phyloP scores from a whole-genome alignment of 2,888 invertebrate genomes.

The Coecobrya sp. region DNA sequence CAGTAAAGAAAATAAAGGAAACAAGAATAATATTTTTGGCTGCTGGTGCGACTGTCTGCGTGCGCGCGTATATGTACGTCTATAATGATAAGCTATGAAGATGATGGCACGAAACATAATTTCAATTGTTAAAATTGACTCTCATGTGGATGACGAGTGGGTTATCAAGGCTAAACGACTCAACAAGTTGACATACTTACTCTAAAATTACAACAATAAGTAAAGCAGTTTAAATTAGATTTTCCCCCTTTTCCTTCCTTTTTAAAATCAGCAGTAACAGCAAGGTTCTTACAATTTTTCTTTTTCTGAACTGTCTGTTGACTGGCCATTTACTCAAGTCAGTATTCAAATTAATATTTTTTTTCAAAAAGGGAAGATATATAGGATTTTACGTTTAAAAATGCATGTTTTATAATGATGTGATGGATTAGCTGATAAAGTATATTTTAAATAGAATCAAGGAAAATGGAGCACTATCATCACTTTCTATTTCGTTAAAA shows the following conservation, averaged over 20 bases:
- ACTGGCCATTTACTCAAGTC: too few species aligned
- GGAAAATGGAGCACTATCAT: too few species aligned
- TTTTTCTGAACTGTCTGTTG: too few species aligned
- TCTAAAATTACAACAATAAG: background rate
- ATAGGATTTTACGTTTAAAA: too few species aligned
- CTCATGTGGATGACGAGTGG: background rate
- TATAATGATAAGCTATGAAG: background rate
- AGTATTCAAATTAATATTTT: too few species aligned
- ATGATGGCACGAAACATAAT: constrained; percentile 6
- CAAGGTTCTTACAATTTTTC: background rate
- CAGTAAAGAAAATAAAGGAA: background rate
- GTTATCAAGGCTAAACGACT: background rate
- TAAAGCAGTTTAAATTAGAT: background rate
- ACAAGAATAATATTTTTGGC: background rate
- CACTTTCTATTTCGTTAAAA: too few species aligned
- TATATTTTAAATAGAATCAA: too few species aligned
- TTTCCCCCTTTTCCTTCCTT: too few species aligned
- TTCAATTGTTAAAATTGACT: constrained; percentile 7
- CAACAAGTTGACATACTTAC: background rate
- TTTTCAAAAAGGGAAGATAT: background rate
- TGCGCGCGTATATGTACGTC: background rate
- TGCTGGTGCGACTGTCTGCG: background rate
- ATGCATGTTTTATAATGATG: too few species aligned
- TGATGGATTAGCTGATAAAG: too few species aligned
- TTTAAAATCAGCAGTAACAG: background rate